These are phyloP conservation scores for Eurystomus gularis DNA, from an alignment of 2,113 vertebrate species.

Conservation along the genomic window DNA sequence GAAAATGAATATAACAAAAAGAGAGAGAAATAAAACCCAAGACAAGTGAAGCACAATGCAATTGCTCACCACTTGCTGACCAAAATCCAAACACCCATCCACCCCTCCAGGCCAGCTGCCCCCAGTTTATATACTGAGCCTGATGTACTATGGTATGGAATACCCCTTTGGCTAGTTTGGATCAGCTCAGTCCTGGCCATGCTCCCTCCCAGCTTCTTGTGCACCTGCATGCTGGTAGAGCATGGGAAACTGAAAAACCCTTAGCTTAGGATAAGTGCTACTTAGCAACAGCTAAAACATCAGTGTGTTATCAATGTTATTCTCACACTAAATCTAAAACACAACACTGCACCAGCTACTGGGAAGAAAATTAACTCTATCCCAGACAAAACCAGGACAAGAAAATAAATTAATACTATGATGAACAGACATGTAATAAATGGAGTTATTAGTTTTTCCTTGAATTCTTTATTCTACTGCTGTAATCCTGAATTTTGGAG, in stretches of 20 bases:
- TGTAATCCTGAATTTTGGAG: background rate
- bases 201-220: background rate
- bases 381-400: background rate
- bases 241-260: background rate
- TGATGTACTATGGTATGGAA: background rate
- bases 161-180: background rate
- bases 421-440: background rate
- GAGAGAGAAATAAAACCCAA: background rate
- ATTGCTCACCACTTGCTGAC: background rate
- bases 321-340: background rate
- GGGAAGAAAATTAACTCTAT: background rate
- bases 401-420: background rate
- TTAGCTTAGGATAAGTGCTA: background rate
- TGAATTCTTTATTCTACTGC: background rate
- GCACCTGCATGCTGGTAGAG: background rate
- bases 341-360: background rate
- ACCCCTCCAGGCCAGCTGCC: too few relatives aligned
- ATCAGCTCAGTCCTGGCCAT: background rate
- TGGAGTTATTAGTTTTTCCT: background rate
- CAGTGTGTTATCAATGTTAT: background rate
- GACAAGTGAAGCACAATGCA: background rate
- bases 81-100: too few relatives aligned
- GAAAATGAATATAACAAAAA: background rate
- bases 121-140: background rate
- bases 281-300: background rate